phyloP scores from a whole-genome alignment of 2,113 vertebrate genomes.

The Rana temporaria region DNA sequence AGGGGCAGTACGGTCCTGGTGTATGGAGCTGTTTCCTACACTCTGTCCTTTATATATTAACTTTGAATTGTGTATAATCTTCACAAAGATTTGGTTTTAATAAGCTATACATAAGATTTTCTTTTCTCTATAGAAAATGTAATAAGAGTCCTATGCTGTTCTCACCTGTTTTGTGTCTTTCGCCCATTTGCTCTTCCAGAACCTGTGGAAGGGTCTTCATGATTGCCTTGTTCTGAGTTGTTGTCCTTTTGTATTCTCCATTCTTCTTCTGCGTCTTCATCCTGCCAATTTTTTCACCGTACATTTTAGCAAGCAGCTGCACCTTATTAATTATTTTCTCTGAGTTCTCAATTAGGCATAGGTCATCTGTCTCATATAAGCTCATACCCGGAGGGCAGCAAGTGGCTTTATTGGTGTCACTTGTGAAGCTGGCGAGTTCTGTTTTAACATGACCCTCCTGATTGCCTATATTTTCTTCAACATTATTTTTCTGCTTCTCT shows the following conservation, averaged over 20 bases:
- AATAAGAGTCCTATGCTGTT: neutral
- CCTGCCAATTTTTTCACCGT: constrained; percentile 78
- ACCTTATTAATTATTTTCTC: constrained; percentile 85
- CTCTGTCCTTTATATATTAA: neutral
- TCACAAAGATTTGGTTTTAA: neutral
- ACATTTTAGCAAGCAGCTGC: constrained; percentile 86
- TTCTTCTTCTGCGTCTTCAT: constrained; percentile 60
- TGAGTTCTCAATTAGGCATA: constrained; percentile 73
- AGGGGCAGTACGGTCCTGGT: too few species aligned
- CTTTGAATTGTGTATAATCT: too few species aligned
- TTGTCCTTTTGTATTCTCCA: neutral
- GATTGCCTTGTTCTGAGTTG: neutral
- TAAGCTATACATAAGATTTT: neutral
- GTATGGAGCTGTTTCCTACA: too few species aligned
- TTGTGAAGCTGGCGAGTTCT: neutral
- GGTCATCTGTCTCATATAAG: constrained; percentile 68
- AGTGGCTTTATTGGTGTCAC: constrained; percentile 55
- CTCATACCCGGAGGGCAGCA: constrained; percentile 63
- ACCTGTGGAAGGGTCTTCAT: neutral
- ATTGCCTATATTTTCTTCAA: constrained; percentile 6
- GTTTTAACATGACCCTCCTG: neutral
- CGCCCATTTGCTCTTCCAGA: constrained; percentile 18
- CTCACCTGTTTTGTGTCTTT: constrained; percentile 34
- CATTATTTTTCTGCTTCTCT: constrained; percentile 6
- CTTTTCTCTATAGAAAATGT: neutral